These are phyloP conservation scores for Panagrolaimus sp. DNA, from an alignment of 1,140 invertebrate genomes.

Conservation along the genomic window DNA sequence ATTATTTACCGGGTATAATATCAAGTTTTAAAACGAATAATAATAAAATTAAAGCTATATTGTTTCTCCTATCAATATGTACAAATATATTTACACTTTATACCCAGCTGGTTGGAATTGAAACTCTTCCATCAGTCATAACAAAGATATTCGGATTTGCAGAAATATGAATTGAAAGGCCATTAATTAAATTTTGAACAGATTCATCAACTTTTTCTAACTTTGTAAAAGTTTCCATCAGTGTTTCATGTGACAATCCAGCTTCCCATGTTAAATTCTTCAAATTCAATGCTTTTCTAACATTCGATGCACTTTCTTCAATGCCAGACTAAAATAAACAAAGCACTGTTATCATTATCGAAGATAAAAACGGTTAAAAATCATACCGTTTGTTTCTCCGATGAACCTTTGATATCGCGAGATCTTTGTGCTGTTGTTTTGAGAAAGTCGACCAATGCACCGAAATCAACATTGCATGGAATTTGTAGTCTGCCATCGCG, in stretches of 20 bases:
- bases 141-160: slow-evolving; percentile 31
- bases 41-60: no score
- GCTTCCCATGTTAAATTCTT: slow-evolving; percentile 29
- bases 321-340: no score
- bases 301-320: background rate
- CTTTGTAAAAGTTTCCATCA: slow-evolving; percentile 17
- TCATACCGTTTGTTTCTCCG: no score
- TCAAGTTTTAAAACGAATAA: no score
- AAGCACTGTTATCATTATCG: no score
- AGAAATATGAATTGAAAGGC: slow-evolving; percentile 29
- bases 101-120: slow-evolving; percentile 19
- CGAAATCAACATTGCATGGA: slow-evolving; percentile 42
- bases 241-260: slow-evolving; percentile 16
- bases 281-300: slow-evolving; percentile 16
- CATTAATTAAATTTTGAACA: slow-evolving; percentile 8
- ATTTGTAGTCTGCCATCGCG: slow-evolving; percentile 40
- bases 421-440: no score
- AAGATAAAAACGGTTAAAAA: no score
- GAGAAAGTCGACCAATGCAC: slow-evolving; percentile 29
- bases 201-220: slow-evolving; percentile 17
- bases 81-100: background rate
- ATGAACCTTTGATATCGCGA: no score
- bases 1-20: no score
- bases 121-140: slow-evolving; percentile 28
- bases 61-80: no score